Percentiles rank a stretch among this genome's conserved stretches.
Evolutionary conservation across 2,797 vertebrate genomes (phyloP).

Genomic region (Hypotaenidia philippensis): DNA sequence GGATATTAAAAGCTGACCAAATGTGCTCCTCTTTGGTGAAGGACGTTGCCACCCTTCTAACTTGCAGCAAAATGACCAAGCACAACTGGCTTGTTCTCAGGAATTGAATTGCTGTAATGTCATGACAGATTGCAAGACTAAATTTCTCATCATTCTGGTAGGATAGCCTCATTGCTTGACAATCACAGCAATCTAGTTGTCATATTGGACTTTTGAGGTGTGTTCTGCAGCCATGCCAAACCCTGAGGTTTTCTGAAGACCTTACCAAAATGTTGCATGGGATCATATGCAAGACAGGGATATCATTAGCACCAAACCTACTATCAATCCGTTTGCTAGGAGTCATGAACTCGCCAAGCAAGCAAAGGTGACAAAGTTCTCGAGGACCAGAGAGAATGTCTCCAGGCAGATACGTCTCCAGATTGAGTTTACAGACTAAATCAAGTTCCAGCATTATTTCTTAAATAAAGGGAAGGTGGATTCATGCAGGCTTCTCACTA

Average conservation of each 20-base stretch:
- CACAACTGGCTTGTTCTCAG: neutral
- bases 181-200: neutral
- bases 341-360: neutral
- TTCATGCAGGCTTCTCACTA: neutral
- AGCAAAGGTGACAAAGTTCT: neutral
- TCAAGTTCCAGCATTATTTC: neutral
- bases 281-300: neutral
- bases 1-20: constrained; percentile 2
- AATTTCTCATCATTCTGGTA: neutral
- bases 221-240: neutral
- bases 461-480: neutral
- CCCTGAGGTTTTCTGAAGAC: neutral
- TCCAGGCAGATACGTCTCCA: neutral
- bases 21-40: neutral
- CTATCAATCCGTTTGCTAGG: neutral
- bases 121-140: neutral
- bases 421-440: neutral
- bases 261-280: neutral
- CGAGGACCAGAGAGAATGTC: neutral
- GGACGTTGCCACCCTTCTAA: neutral
- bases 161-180: neutral
- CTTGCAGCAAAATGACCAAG: neutral
- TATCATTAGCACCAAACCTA: neutral
- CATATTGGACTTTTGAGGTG: neutral
- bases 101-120: neutral